phyloP scores from a whole-genome alignment of 1,140 invertebrate genomes.

The Ostrea edulis region DNA sequence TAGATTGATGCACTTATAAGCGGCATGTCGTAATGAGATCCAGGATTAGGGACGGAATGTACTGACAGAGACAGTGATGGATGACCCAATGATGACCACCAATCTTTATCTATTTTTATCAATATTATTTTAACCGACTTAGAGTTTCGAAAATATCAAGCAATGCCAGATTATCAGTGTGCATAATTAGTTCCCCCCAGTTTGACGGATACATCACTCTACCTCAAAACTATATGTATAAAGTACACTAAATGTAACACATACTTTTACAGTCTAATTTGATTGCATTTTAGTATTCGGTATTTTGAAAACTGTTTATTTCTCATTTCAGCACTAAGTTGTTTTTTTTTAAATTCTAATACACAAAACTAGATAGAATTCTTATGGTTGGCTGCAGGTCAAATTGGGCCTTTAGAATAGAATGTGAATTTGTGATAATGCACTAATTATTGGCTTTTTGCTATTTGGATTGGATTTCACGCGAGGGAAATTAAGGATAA shows the following conservation, averaged over 20 bases:
- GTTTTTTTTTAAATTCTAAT: background rate
- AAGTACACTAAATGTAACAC: too few species aligned
- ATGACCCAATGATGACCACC: background rate
- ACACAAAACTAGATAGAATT: background rate
- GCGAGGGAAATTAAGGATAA: slow-evolving; percentile 28
- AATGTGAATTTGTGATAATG: slow-evolving; percentile 7
- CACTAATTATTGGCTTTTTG: slow-evolving; percentile 21
- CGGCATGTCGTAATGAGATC: slow-evolving; percentile 16
- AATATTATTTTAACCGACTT: background rate
- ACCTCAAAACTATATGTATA: too few species aligned
- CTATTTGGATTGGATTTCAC: background rate
- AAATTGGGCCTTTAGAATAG: background rate
- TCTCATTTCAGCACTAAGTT: background rate
- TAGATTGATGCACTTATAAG: slow-evolving; percentile 36
- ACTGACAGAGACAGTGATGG: background rate
- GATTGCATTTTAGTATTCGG: too few species aligned
- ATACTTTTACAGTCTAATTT: too few species aligned
- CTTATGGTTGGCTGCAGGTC: background rate
- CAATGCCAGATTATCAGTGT: background rate
- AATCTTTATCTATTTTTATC: background rate
- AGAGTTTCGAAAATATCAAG: background rate
- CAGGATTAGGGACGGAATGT: background rate
- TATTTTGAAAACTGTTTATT: background rate
- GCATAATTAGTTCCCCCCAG: background rate
- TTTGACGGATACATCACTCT: too few species aligned